phyloP scores from a whole-genome alignment of 2,888 invertebrate species.

The Drosophila neotestacea region DNA sequence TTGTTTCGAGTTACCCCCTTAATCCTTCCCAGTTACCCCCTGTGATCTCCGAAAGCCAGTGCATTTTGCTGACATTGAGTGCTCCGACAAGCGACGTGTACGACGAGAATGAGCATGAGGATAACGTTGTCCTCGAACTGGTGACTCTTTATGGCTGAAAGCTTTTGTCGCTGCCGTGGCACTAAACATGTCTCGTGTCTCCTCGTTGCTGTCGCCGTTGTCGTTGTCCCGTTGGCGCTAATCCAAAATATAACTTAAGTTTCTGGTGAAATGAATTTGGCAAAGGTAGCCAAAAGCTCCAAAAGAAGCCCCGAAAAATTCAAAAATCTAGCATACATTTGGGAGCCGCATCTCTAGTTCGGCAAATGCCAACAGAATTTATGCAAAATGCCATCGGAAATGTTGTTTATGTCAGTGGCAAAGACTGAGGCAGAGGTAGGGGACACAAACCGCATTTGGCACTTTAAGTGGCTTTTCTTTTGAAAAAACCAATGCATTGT shows the following conservation, averaged over 20 bases:
- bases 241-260: constrained; percentile 84
- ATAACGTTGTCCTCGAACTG: constrained; percentile 47
- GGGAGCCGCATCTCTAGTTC: constrained; percentile 34
- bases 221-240: constrained; percentile 61
- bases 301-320: constrained; percentile 43
- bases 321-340: constrained; percentile 53
- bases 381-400: constrained; percentile 70
- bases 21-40: background rate
- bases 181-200: constrained; percentile 78
- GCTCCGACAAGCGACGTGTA: constrained; percentile 77
- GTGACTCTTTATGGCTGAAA: constrained; percentile 81
- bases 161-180: constrained; percentile 82
- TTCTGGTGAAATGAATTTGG: constrained; percentile 85
- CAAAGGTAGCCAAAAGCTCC: constrained; percentile 79
- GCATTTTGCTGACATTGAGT: constrained; percentile 77
- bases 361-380: constrained; percentile 55
- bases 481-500: constrained; percentile 27
- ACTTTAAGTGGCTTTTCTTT: constrained; percentile 67
- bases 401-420: constrained; percentile 45
- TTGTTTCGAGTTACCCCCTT: constrained; percentile 45
- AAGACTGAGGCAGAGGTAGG: background rate
- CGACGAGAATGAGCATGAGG: constrained; percentile 19
- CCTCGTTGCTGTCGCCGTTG: constrained; percentile 22
- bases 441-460: constrained; percentile 66
- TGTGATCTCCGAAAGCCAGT: constrained; percentile 21